phyloP scores from a whole-genome alignment of 2,113 vertebrate species.

The Rhabdomys dilectus region DNA sequence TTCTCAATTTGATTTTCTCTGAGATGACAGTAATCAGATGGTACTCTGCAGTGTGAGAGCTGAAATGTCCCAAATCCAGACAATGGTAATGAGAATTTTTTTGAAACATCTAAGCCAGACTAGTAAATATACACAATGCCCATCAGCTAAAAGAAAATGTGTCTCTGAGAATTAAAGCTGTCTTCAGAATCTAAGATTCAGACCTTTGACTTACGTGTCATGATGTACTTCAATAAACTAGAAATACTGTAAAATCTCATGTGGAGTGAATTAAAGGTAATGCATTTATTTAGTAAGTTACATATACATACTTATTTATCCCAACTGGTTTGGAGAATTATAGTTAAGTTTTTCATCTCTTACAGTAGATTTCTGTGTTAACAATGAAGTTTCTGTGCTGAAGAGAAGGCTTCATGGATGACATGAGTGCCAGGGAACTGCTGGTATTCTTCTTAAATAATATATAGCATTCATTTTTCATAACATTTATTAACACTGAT shows the following conservation, averaged over 20 bases:
- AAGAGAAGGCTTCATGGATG: neutral
- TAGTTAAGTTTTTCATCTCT: constrained; percentile 65
- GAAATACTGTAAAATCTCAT: constrained; percentile 9
- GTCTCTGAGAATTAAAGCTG: constrained; percentile 52
- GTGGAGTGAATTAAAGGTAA: neutral
- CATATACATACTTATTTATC: constrained; percentile 49
- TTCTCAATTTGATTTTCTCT: constrained; percentile 50
- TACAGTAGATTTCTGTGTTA: constrained; percentile 11
- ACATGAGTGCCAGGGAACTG: neutral
- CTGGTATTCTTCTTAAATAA: neutral
- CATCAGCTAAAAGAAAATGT: constrained; percentile 62
- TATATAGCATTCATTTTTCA: neutral
- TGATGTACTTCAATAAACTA: constrained; percentile 17
- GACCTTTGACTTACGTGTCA: neutral
- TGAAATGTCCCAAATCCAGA: neutral
- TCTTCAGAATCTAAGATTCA: constrained; percentile 42
- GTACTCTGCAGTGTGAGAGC: neutral
- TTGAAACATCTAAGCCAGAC: constrained; percentile 55
- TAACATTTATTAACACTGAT: neutral
- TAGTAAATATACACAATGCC: constrained; percentile 34
- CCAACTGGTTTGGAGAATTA: constrained; percentile 29
- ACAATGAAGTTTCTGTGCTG: neutral
- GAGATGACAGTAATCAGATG: constrained; percentile 34
- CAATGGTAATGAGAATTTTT: constrained; percentile 48
- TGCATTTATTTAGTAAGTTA: constrained; percentile 6